These are phyloP conservation scores for Stomatorhinus ivindoensis DNA, from an alignment of 2,113 vertebrate species.

Conservation along the genomic window DNA sequence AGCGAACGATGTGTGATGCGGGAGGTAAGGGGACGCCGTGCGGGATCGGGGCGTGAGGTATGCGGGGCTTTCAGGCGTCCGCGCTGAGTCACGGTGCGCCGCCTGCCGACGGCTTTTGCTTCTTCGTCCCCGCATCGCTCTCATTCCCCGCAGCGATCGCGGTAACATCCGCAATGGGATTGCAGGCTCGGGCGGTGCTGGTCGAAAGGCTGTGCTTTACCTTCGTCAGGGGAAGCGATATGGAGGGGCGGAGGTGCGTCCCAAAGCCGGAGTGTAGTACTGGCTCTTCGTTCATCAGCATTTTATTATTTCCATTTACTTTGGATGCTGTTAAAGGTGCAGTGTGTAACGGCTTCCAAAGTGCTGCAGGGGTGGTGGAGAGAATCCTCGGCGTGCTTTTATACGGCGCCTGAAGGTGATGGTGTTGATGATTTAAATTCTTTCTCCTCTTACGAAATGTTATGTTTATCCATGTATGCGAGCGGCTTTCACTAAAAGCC, in stretches of 20 bases:
- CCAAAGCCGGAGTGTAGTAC: neutral
- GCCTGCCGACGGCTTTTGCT: neutral
- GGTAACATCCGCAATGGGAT: neutral
- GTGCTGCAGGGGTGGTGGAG: neutral
- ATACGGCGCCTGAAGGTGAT: neutral
- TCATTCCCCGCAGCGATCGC: neutral
- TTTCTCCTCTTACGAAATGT: neutral
- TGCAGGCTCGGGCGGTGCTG: neutral
- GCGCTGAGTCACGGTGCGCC: slow-evolving; percentile 14
- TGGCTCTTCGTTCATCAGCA: neutral
- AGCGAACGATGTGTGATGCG: slow-evolving; percentile 5
- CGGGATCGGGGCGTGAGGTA: neutral
- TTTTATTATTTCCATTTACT: neutral
- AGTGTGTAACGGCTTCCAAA: neutral
- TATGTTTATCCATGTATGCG: neutral
- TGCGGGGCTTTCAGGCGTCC: neutral
- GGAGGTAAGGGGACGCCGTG: slow-evolving; percentile 7
- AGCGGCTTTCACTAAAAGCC: neutral
- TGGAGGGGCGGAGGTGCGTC: neutral
- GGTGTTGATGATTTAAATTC: neutral
- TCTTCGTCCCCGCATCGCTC: neutral
- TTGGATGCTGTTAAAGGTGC: neutral
- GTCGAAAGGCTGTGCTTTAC: neutral
- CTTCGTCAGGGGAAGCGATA: neutral
- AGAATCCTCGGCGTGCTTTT: neutral